These are phyloP conservation scores for Drosophila quinaria DNA, from an alignment of 2,888 invertebrate species.

Conservation along the genomic window DNA sequence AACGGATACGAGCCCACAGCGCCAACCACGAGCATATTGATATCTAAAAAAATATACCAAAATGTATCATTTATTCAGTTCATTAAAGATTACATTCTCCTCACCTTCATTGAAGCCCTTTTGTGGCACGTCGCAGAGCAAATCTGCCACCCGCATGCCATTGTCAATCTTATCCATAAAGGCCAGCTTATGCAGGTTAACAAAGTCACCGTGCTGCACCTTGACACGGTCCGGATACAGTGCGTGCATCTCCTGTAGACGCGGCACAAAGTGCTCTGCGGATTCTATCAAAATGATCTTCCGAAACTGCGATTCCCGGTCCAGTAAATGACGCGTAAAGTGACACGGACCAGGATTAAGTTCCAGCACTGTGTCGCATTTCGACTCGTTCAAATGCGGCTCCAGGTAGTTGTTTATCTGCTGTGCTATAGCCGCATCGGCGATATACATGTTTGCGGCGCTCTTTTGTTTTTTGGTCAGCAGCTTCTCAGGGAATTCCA, in stretches of 20 bases:
- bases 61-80: not conserved
- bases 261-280: conserved; percentile 86
- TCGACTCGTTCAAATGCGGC: conserved; percentile 61
- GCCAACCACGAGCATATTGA: conserved; percentile 88
- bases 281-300: conserved; percentile 88
- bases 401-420: conserved; percentile 72
- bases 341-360: conserved; percentile 90
- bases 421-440: conserved; percentile 70
- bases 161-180: conserved; percentile 88
- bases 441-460: conserved; percentile 78
- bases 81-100: conserved; percentile 46
- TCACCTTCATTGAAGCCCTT: conserved; percentile 86
- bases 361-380: conserved; percentile 86
- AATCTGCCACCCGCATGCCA: conserved; percentile 86
- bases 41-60: conserved; percentile 84
- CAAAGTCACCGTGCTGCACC: conserved; percentile 87
- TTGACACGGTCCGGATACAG: conserved; percentile 75
- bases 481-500: conserved; percentile 80
- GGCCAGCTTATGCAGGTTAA: conserved; percentile 87
- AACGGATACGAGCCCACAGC: conserved; percentile 86
- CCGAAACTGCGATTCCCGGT: conserved; percentile 85
- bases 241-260: conserved; percentile 83
- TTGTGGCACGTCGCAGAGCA: conserved; percentile 87
- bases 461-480: conserved; percentile 78
- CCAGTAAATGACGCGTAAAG: conserved; percentile 87